Evolutionary conservation across 2,888 invertebrate species (phyloP).

Genomic region (Aplocera efformata): DNA sequence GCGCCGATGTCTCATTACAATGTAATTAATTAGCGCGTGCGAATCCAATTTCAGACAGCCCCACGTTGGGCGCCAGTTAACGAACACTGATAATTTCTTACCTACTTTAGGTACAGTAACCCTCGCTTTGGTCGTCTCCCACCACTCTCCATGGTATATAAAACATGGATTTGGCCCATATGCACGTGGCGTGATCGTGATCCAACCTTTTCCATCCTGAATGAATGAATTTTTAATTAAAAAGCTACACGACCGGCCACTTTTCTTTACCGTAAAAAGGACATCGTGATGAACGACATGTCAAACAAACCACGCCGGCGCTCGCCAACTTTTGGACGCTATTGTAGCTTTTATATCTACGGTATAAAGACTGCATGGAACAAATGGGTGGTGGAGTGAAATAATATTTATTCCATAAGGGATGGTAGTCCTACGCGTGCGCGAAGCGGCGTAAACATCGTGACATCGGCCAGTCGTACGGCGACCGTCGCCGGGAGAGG

Average conservation of each 20-base stretch:
- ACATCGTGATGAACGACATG: constrained; percentile 22
- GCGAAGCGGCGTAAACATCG: constrained; percentile 62
- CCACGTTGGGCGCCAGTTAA: constrained; percentile 12
- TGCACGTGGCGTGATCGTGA: constrained; percentile 8
- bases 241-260: constrained; percentile 19
- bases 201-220: constrained; percentile 13
- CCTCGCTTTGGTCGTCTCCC: not conserved
- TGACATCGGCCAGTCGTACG: constrained; percentile 51
- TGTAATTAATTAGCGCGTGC: constrained; percentile 2
- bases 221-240: constrained; percentile 28
- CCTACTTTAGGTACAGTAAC: constrained; percentile 1
- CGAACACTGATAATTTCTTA: not conserved
- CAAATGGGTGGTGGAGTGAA: constrained; percentile 19
- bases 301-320: constrained; percentile 12
- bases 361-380: constrained; percentile 29
- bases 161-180: constrained; percentile 19
- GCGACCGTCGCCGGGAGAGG: constrained; percentile 44
- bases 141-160: constrained; percentile 4
- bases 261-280: constrained; percentile 25
- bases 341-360: constrained; percentile 28
- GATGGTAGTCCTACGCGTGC: constrained; percentile 65
- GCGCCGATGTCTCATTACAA: not conserved
- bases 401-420: constrained; percentile 25
- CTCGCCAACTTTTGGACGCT: constrained; percentile 4
- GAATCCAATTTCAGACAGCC: constrained; percentile 4